Conservation (phyloP, 2,797 vertebrate genomes). For the Anabacerthia variegaticeps region DNA sequence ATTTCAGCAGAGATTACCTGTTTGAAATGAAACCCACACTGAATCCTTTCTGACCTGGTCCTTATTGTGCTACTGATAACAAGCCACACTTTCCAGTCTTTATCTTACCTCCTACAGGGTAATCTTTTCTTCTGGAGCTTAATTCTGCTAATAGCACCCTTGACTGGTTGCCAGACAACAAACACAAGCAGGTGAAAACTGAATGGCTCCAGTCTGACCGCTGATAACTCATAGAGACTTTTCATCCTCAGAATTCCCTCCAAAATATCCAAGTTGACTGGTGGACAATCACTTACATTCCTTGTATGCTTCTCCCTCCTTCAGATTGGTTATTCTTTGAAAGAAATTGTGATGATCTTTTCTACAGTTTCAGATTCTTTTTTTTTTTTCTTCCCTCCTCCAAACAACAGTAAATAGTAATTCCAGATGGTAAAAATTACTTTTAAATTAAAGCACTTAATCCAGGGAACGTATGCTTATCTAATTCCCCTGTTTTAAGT, state of each 20-base stretch:
- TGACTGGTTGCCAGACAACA: slow-evolving; percentile 81
- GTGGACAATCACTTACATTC: slow-evolving; percentile 55
- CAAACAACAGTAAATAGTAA: slow-evolving; percentile 33
- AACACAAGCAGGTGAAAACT: slow-evolving; percentile 77
- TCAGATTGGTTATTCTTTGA: slow-evolving; percentile 9
- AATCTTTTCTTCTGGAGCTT: slow-evolving; percentile 77
- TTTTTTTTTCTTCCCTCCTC: not conserved
- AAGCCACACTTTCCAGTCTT: slow-evolving; percentile 76
- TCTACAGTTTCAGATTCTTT: slow-evolving; percentile 39
- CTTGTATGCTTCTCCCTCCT: not conserved
- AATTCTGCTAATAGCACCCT: slow-evolving; percentile 79
- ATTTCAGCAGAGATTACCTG: slow-evolving; percentile 75
- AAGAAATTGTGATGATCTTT: slow-evolving; percentile 47
- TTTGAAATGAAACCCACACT: slow-evolving; percentile 72
- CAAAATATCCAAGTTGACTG: slow-evolving; percentile 54
- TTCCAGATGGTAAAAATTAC: slow-evolving; percentile 58
- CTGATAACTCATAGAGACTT: slow-evolving; percentile 71
- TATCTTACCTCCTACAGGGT: slow-evolving; percentile 75
- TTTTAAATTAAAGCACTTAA: slow-evolving; percentile 57
- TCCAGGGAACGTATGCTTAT: slow-evolving; percentile 53
- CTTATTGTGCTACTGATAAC: slow-evolving; percentile 76
- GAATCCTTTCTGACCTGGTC: slow-evolving; percentile 70
- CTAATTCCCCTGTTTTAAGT: slow-evolving; percentile 24
- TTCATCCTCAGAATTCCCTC: slow-evolving; percentile 72
- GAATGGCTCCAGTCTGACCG: slow-evolving; percentile 74